phyloP scores from a whole-genome alignment of 2,113 vertebrate species.

The Carassius carassius region DNA sequence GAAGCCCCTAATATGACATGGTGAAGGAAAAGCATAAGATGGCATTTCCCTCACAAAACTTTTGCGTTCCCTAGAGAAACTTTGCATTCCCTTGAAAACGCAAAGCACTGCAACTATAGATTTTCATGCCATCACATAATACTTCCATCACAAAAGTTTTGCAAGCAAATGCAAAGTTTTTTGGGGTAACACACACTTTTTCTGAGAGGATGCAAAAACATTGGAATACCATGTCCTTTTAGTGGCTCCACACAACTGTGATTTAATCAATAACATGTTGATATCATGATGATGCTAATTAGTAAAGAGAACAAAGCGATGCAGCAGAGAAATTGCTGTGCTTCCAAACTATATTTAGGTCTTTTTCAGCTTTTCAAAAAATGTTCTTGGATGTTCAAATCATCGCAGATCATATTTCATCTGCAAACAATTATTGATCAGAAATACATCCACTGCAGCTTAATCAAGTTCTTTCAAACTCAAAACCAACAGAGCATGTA shows the following conservation, averaged over 20 bases:
- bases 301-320: neutral
- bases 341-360: neutral
- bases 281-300: neutral
- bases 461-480: conserved; percentile 20
- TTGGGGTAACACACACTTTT: neutral
- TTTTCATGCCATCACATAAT: neutral
- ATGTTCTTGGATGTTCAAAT: neutral
- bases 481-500: neutral
- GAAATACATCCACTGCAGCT: neutral
- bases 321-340: neutral
- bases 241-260: neutral
- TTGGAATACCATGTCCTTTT: neutral
- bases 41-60: no score
- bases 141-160: neutral
- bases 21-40: no score
- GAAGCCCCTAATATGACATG: no score
- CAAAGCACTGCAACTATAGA: no score
- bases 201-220: neutral
- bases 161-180: neutral
- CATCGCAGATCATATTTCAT: conserved; percentile 5
- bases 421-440: conserved; percentile 30
- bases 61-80: no score
- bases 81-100: no score
- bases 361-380: neutral
- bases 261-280: neutral